These are phyloP conservation scores for Macropodus opercularis DNA, from an alignment of 2,797 vertebrate species.

Conservation along the genomic window DNA sequence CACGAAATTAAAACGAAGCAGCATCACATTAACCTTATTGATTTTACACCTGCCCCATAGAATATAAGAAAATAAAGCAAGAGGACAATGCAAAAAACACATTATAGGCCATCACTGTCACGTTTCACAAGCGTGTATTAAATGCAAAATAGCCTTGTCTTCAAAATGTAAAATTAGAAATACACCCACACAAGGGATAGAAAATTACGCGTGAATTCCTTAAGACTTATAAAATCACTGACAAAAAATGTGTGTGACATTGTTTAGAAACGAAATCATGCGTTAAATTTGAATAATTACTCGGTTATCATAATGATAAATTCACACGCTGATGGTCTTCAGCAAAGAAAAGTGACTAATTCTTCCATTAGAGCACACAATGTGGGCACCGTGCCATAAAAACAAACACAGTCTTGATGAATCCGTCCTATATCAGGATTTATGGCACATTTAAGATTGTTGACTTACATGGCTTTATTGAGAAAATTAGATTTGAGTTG, in stretches of 20 bases:
- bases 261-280: not conserved
- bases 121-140: too few species aligned
- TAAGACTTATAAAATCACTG: not conserved
- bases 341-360: conserved; percentile 32
- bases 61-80: not conserved
- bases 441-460: conserved; percentile 69
- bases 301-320: not conserved
- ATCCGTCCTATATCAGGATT: conserved; percentile 71
- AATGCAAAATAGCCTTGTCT: too few species aligned
- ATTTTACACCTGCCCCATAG: conserved; percentile 25
- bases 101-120: conserved; percentile 4
- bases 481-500: conserved; percentile 81
- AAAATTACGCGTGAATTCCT: not conserved
- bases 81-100: not conserved
- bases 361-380: conserved; percentile 25
- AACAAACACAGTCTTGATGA: conserved; percentile 68
- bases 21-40: conserved; percentile 44
- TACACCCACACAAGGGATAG: not conserved
- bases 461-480: conserved; percentile 79
- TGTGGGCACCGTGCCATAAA: conserved; percentile 33
- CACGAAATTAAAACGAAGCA: conserved; percentile 29
- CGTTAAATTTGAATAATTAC: not conserved
- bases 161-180: too few species aligned
- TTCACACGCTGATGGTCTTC: not conserved
- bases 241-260: not conserved